Conservation (phyloP, 2,888 invertebrate genomes). For the Tuta absoluta region DNA sequence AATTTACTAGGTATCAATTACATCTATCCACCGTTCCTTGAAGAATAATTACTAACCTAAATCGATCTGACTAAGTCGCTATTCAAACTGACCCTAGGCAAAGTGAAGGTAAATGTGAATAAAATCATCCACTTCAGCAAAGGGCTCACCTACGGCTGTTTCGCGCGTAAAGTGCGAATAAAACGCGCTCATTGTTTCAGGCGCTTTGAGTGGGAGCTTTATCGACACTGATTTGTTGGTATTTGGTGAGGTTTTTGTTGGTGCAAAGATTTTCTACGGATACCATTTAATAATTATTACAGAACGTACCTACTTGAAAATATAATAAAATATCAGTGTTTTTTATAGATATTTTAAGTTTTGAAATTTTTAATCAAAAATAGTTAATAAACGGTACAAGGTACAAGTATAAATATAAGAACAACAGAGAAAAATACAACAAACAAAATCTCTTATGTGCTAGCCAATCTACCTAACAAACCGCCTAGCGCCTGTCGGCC, state of each 20-base stretch:
- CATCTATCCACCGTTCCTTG: too few relatives aligned
- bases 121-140: conserved; percentile 58
- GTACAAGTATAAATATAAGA: too few relatives aligned
- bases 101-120: conserved; percentile 43
- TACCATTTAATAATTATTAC: background rate
- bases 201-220: conserved; percentile 38
- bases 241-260: background rate
- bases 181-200: conserved; percentile 63
- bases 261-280: background rate
- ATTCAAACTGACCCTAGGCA: too few relatives aligned
- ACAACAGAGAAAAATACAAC: background rate
- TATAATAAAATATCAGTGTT: too few relatives aligned
- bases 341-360: too few relatives aligned
- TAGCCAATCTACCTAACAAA: conserved; percentile 33
- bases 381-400: too few relatives aligned
- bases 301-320: too few relatives aligned
- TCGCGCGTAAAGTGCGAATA: conserved; percentile 52
- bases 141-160: conserved; percentile 64
- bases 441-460: conserved; percentile 9
- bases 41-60: too few relatives aligned
- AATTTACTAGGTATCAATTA: too few relatives aligned
- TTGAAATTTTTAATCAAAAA: too few relatives aligned
- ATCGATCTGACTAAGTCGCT: too few relatives aligned
- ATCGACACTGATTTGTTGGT: conserved; percentile 12
- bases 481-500: conserved; percentile 49